Base-by-base conservation (phyloP, 2,113 vertebrate species). In the Romanogobio albipinnatus region DNA sequence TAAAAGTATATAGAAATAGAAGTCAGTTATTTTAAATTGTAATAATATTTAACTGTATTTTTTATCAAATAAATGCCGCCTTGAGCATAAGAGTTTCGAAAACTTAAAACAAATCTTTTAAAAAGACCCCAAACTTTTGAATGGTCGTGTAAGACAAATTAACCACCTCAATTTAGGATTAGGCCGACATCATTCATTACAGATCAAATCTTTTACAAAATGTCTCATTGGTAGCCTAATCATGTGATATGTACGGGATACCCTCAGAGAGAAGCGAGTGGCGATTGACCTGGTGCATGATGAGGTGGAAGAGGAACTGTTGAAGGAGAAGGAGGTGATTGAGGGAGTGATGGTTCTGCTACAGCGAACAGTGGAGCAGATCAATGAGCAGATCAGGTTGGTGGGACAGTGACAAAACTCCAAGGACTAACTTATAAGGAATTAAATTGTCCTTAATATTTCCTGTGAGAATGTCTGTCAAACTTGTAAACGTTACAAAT, bases 321-420 rank as follows among this genome's bases (percentile, higher is more conserved):
- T 92, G 56, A 97, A 95, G 92, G 97, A 99, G 93, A 91, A 24
- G 2, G 95, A 96, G 75, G 89, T 95, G 14, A 87, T 96, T 1
- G 92, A 93, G 58, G 94, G 93, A 0, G 91, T 95, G 64, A 88
- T 86, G 8, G 85, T 92, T 29, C 90, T 98, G 82, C 94, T 99
- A 75, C 91, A 92, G 82, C 93, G 84, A 19, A 96, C 95, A 0
- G 1, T 93, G 68, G 95, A 97, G 88, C 96, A 99, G 92, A 92
- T 93, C 3, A 88, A 87, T 0, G 97, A 99, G 88, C 97, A 99
- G 93, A 96, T 98, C 89, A 94, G 97, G 98, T 99, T 68, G 61
- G 88, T 49, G 56, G 70, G 82, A 47, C 76, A 14, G n/a, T 75
- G n/a, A 29, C 24, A 14, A 45, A 39, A 47, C 22, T 66, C 62